Evolutionary conservation across 2,113 vertebrate species (phyloP), one percentile per base, ranked within the genome.

Genomic region (Callorhinus ursinus): DNA sequence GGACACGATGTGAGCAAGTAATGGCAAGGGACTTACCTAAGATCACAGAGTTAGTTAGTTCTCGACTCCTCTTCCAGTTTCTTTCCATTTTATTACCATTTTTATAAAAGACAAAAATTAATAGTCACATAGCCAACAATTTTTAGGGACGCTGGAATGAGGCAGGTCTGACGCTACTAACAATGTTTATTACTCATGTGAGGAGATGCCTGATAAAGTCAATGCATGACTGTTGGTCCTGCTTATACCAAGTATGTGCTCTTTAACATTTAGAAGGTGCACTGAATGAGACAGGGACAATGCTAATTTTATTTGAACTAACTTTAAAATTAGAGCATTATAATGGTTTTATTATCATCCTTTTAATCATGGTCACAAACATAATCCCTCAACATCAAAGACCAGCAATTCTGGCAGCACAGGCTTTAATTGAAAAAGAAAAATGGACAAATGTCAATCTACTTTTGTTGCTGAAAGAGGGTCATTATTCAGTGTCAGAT

Each of bases 391-490:
- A 59, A 76, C n/a, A 49, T 79, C 88, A 76, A 97, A 95, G 95
- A 83, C 28, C 67, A 94, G 84, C 46, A 95, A 74, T 59, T 69
- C 55, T 21, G 33, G 89, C 63, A 88, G 31, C n/a, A 69, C 33
- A 59, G 72, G 59, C 36, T 71, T 86, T 42, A 67, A 95, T 0
- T 18, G 55, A 28, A 86, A 80, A 91, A 61, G 57, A 82, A 71
- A 77, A 87, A 63, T 90, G 67, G 53, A 83, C 61, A 83, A 61
- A 87, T 72, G 63, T 22, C 91, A 87, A 85, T 74, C 67, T 2
- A 12, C 83, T 92, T 85, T 72, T 88, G 53, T 79, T 96, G 79
- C 79, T 97, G 88, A 72, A 89, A 96, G 31, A 90, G 36, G 33
- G 67, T 10, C 28, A 59, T 77, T 89, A 96, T 24, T 80, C 49